Evolutionary conservation across 2,113 vertebrate genomes (phyloP), one percentile per base, ranked within the genome.

Genomic region (Eretmochelys imbricata): DNA sequence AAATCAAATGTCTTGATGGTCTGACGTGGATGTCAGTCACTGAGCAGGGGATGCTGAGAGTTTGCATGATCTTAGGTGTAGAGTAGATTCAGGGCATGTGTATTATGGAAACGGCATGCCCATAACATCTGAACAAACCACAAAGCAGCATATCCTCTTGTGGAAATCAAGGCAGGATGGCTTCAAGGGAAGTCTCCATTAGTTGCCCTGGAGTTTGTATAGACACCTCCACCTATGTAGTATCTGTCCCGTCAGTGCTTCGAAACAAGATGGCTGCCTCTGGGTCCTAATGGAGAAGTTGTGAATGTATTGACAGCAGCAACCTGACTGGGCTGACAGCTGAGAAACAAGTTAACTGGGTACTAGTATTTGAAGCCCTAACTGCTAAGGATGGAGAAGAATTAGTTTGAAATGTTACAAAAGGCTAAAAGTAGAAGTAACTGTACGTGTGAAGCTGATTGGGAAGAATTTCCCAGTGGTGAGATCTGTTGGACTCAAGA

Each of bases 1-100:
- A 20, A 92, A 95, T 96, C 95, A 97, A 89, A 95, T 9, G 57
- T 49, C 94, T 85, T 6, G 94, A 93, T 93, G 0, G 29, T 57
- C 95, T 95, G 95, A 79, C 93, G 81, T 4, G n/a, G 93, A 91
- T 90, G 89, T 7, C 2, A 46, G 84, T 53, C 82, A 81, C 93
- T 55, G 93, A 80, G 89, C 31, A 88, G 96, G 88, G 93, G 89
- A 85, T 88, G 81, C 92, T 81, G 93, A 85, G 10, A 82, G 90
- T 88, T 91, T 90, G 91, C 54, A 81, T 8, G 79, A 90, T 72
- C 93, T 0, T 27, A 48, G 42, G 12, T 6, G 2, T 78, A 29
- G 75, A 27, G 27, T 24, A 78, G 38, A 48, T 25, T 25, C 72
- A 76, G n/a, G 69, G 38, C n/a, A 42, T 76, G 8, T 5, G 9